A percentile compares a stretch with the other conserved stretches of the same genome.
Evolutionary conservation across 2,888 invertebrate genomes (phyloP).

Genomic region (Volucella zonaria): DNA sequence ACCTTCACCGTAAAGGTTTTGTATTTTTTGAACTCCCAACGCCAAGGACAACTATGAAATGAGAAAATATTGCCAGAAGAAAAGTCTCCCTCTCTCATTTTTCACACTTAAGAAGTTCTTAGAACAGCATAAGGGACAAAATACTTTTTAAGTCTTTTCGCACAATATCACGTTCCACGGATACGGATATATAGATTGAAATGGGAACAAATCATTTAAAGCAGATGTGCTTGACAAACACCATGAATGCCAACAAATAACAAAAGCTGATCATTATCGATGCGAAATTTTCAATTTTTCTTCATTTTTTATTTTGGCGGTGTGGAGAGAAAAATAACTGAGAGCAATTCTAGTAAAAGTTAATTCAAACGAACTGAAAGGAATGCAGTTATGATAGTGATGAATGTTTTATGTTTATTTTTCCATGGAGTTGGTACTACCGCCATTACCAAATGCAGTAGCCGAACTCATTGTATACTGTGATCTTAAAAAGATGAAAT

Average conservation of each 20-base stretch:
- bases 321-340: too few relatives aligned
- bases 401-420: too few relatives aligned
- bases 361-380: too few relatives aligned
- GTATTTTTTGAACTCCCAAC: background rate
- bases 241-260: conserved; percentile 67
- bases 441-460: too few relatives aligned
- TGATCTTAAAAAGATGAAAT: too few relatives aligned
- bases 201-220: conserved; percentile 68
- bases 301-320: too few relatives aligned
- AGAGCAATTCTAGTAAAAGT: too few relatives aligned
- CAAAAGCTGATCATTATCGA: conserved; percentile 70
- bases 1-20: too few relatives aligned
- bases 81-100: conserved; percentile 43
- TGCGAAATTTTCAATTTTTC: conserved; percentile 39
- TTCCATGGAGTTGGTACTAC: too few relatives aligned
- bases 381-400: too few relatives aligned
- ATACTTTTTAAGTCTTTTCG: conserved; percentile 70
- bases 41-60: conserved; percentile 46
- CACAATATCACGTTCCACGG: conserved; percentile 68
- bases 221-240: conserved; percentile 73
- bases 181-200: conserved; percentile 48
- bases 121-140: conserved; percentile 63
- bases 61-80: conserved; percentile 58
- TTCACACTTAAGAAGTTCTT: conserved; percentile 70
- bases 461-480: too few relatives aligned